Percentiles rank a stretch among this genome's conserved stretches.
Conservation (phyloP, 2,113 vertebrate species). For the Poeciliopsis turrubarensis region DNA sequence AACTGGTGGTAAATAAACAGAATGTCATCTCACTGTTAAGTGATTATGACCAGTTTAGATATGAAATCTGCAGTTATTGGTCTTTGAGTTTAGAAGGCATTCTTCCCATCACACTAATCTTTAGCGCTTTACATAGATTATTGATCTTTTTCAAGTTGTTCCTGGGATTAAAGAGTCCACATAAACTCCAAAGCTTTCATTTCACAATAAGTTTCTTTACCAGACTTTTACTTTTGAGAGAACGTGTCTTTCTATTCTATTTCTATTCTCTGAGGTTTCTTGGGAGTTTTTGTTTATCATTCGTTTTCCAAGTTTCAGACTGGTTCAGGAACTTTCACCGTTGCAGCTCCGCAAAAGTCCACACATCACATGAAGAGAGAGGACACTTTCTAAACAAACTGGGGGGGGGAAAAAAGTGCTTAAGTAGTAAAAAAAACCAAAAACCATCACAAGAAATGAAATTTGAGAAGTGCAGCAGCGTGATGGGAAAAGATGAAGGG, state of each 20-base stretch:
- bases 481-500: conserved; percentile 35
- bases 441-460: conserved; percentile 21
- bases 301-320: neutral
- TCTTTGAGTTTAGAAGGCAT: too few relatives aligned
- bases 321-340: neutral
- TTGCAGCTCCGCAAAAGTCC: neutral
- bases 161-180: neutral
- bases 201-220: neutral
- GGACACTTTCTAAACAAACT: neutral
- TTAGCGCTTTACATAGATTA: too few relatives aligned
- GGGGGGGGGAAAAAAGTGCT: neutral
- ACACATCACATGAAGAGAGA: neutral
- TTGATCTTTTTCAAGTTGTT: too few relatives aligned
- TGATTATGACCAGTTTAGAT: too few relatives aligned
- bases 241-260: too few relatives aligned
- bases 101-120: too few relatives aligned
- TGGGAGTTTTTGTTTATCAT: neutral
- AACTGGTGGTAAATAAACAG: too few relatives aligned
- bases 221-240: neutral
- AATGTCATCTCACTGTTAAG: too few relatives aligned
- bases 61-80: too few relatives aligned
- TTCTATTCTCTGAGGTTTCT: neutral
- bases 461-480: conserved; percentile 15
- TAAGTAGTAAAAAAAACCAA: neutral
- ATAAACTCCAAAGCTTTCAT: neutral